Conservation (phyloP, 2,113 vertebrate genomes). For the Corythornis madagascariensis region DNA sequence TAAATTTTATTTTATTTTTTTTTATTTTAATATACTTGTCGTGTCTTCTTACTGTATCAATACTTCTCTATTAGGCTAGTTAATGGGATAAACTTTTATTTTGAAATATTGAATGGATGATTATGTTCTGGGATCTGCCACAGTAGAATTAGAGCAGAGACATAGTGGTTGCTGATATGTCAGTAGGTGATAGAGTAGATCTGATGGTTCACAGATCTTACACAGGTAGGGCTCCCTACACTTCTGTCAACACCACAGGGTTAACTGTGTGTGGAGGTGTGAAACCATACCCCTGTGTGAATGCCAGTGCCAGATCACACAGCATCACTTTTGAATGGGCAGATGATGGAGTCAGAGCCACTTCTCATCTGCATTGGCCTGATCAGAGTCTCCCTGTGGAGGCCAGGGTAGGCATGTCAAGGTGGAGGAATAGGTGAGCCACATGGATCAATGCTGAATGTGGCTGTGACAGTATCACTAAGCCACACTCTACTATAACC, state of each 20-base stretch:
- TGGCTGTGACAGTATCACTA: background rate
- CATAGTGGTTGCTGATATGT: background rate
- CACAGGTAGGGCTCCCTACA: background rate
- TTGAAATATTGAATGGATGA: background rate
- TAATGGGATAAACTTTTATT: background rate
- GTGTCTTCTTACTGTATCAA: background rate
- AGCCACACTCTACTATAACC: background rate
- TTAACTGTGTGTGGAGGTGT: rapidly evolving
- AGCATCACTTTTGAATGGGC: background rate
- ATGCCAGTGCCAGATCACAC: background rate
- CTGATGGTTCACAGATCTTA: background rate
- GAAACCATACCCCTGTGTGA: background rate
- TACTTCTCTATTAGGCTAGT: background rate
- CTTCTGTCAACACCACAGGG: background rate
- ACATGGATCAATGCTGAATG: background rate
- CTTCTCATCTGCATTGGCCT: background rate
- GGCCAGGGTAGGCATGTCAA: no score
- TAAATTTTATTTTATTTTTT: rapidly evolving
- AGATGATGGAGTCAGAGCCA: rapidly evolving
- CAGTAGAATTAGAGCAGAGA: background rate
- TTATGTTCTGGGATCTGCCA: background rate
- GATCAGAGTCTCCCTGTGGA: background rate
- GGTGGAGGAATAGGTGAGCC: background rate
- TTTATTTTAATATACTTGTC: background rate
- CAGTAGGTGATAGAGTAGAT: background rate